Conservation (phyloP, 2,113 vertebrate species). For the Megalops atlanticus region DNA sequence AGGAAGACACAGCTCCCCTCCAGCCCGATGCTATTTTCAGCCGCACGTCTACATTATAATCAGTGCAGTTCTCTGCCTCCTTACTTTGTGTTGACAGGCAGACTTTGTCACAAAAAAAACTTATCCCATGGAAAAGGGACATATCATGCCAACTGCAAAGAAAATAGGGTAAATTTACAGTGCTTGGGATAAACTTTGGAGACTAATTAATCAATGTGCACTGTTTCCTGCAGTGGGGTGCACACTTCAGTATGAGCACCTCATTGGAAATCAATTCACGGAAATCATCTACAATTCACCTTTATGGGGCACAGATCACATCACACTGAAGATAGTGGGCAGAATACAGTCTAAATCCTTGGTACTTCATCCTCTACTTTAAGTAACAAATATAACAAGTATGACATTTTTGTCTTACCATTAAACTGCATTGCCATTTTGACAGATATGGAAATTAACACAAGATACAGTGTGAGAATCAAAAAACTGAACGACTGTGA, state of each 20-base stretch:
- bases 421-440: no score
- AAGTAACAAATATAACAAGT: neutral
- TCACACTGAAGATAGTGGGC: neutral
- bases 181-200: no score
- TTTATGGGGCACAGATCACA: neutral
- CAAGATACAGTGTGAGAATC: neutral
- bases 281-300: neutral
- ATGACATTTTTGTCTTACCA: no score
- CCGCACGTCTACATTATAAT: slow-evolving; percentile 29
- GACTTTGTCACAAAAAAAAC: slow-evolving; percentile 38
- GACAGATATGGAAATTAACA: no score
- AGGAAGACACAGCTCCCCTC: slow-evolving; percentile 25
- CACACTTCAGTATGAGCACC: neutral
- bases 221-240: neutral
- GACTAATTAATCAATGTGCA: neutral
- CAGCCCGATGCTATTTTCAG: slow-evolving; percentile 31
- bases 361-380: neutral
- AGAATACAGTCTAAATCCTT: neutral
- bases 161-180: neutral
- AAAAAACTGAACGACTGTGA: neutral
- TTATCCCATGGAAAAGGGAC: neutral
- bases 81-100: slow-evolving; percentile 29
- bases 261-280: neutral
- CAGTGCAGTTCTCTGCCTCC: slow-evolving; percentile 4
- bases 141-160: neutral